Base-by-base conservation (phyloP, 1,140 invertebrate species). In the Episyrphus balteatus region DNA sequence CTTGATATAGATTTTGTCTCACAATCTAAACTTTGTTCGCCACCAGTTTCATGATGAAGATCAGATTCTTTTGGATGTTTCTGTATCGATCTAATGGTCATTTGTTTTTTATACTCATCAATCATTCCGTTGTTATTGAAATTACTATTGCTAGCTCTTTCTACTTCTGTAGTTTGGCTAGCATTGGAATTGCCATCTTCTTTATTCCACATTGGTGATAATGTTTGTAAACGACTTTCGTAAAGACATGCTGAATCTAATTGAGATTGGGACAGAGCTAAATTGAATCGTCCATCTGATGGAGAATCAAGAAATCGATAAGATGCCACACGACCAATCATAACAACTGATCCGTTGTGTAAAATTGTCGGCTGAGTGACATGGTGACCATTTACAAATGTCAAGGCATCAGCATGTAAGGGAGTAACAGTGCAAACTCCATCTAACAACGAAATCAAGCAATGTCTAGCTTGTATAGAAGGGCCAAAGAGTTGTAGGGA, bases 241-340 rank as follows among this genome's bases (percentile, higher is more conserved):
- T 87, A 86, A 43, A 84, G 75, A 55, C 84, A 86, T 15, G 77
- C 77, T 39, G 82, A 84, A 57, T 85, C 83, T 54, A 83, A 79
- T 56, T 85, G 81, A 37, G 77, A 77, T 54, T 77, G 76, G 11
- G 75, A 73, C 40, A 77, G 61, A 51, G 75, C 76, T 55, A 76
- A 66, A 57, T 75, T 77, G 44, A 82, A 79, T 52, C 88, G 80
- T 58, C 88, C 87, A 65, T 93, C 91, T 50, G 86, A 84, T 42
- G 80, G 78, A 6, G 92, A 89, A 73, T 98, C 92, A 51, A 93
- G 77, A 73, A 96, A 97, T 55, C 90, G 80, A 72, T 94, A 97
- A 17, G 88, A 88, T 60, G 92, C 88, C 54, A 88, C 83, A 60
- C 91, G 75, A 53, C 93, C 88, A 75, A 93, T 92, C 73, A 89